Evolutionary conservation across 30 jellyfish, hydroid and myxozoan genomes (phyloP), one percentile per base, ranked within the genome.

Genomic region (Sanderia malayensis): DNA sequence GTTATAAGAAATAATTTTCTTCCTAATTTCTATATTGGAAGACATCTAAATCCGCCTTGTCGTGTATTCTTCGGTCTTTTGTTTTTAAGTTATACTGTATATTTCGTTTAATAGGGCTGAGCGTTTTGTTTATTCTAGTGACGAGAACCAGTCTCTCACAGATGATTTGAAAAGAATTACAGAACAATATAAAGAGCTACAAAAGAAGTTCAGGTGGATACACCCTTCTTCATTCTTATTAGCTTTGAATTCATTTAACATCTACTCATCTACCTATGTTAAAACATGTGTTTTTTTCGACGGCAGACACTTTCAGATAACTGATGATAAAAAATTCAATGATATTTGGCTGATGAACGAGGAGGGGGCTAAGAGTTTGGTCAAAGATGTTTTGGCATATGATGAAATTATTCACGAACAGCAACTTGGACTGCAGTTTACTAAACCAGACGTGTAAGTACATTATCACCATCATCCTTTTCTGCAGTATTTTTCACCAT

Each of bases 261-360:
- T n/a, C n/a, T n/a, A n/a, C 52, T 37, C 52, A 37, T 37, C 52
- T 37, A 6, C 52, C n/a, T n/a, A n/a, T n/a, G n/a, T n/a, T n/a
- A n/a, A n/a, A n/a, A n/a, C 52, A 37, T 37, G 52, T 4, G 13
- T 37, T 37, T 37, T 37, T 37, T n/a, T n/a, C n/a, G n/a, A n/a
- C n/a, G n/a, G n/a, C 34, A 90, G 98, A 46, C 98, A 90, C 70
- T 90, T 90, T 58, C 98, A 90, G 63, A 46, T 86, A 57, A 84
- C 98, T 0, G 98, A 90, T 44, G 82, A 76, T 22, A 84, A 90
- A 81, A 84, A 84, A 71, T 84, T 90, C 52, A 61, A 53, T 4
- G 96, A 84, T 46, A 90, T 90, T 61, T 90, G 98, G 96, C 45
- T 68, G 62, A 90, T 90, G 98, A 90, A 90, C 49, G 95, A 90